Percentiles rank a stretch among this genome's conserved stretches.
phyloP scores from a whole-genome alignment of 1,140 invertebrate species.

The Drosophila nikananu region DNA sequence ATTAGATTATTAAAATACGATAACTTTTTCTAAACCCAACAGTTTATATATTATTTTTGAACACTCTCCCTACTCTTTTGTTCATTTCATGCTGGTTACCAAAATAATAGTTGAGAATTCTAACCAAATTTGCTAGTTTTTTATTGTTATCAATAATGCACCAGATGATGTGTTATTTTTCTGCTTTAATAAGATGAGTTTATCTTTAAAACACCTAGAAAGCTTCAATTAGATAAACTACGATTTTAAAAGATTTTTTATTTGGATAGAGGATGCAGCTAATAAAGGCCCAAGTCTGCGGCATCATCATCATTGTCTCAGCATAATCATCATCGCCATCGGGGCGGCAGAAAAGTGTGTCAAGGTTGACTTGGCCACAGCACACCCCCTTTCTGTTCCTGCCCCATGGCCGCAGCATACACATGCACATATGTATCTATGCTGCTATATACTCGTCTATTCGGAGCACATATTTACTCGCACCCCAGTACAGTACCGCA shows the following conservation, averaged over 20 bases:
- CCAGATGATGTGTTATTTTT: background rate
- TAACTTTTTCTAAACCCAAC: too few species aligned
- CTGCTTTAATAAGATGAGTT: background rate
- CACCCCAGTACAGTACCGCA: slow-evolving; percentile 28
- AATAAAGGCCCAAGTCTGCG: slow-evolving; percentile 28
- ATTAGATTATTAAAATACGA: too few species aligned
- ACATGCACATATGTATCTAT: slow-evolving; percentile 46
- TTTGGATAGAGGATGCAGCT: slow-evolving; percentile 32
- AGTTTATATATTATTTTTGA: background rate
- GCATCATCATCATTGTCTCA: slow-evolving; percentile 15
- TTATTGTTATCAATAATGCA: background rate
- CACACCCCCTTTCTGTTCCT: slow-evolving; percentile 2
- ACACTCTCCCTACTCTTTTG: rapidly evolving
- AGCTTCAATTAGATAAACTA: background rate
- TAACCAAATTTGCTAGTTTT: background rate
- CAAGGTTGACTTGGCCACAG: slow-evolving; percentile 53
- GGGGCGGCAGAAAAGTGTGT: slow-evolving; percentile 49
- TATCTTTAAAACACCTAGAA: background rate
- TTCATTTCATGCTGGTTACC: background rate
- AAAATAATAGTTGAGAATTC: background rate
- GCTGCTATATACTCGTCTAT: slow-evolving; percentile 50
- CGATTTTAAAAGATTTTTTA: background rate
- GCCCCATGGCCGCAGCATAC: slow-evolving; percentile 36
- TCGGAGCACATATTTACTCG: slow-evolving; percentile 53
- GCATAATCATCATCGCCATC: slow-evolving; percentile 28